Evolutionary conservation across 1,140 invertebrate species (phyloP), one percentile per base, ranked within the genome.

Genomic region (Scaptomyza graminum): DNA sequence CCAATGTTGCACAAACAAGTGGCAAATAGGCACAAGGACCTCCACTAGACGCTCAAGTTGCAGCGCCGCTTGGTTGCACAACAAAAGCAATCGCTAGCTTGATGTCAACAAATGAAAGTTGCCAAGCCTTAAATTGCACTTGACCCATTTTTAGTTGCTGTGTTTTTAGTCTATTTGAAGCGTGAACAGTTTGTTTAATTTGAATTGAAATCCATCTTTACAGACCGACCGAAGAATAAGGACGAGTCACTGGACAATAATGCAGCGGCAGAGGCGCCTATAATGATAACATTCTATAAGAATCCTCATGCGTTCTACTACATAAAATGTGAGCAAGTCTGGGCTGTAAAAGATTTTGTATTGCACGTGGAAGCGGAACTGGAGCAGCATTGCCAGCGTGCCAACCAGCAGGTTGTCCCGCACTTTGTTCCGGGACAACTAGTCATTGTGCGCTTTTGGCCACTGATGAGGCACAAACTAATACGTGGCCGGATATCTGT

Each of bases 1-100:
- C 63, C 78, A 88, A 83, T 79, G 83, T 76, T 76, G 68, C 59
- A 72, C 72, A 87, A 87, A 87, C 72, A 88, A 88, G 71, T 74
- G 57, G 61, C 67, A 88, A 87, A 82, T 88, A 79, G 65, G 72
- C 75, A 88, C 75, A 79, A 87, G 79, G 64, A 76, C 78, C 75
- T 70, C 13, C 43, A 28, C 22, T 55, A 22, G 31, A 25, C 41
- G 57, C 37, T 39, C 50, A 70, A 60, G 60, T 64, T 76, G 79
- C 57, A 75, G 83, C n/a, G 12, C 12, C 3, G 12, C 12, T n/a
- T 3, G 18, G 43, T 46, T 52, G 39, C 52, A 44, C n/a, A 22
- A 28, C 12, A 18, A 43, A 56, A 56, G 61, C n/a, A 61, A 67
- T 62, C n/a, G 37, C n/a, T 56, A 46, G 8, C 56, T 5, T 44